Conservation (phyloP, 2,888 invertebrate genomes). For the Cryptosula pallasiana region DNA sequence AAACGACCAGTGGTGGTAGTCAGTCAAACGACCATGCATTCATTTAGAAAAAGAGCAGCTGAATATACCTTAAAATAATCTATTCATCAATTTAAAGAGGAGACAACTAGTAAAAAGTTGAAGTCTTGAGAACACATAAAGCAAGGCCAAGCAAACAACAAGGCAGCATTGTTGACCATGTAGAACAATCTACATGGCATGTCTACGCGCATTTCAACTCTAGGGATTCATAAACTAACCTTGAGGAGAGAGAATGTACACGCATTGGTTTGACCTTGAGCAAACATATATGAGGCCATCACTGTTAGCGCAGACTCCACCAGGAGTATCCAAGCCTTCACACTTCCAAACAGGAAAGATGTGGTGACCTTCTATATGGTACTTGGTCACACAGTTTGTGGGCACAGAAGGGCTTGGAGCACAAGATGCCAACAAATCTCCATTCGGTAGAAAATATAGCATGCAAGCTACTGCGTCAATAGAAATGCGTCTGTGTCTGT, state of each 20-base stretch:
- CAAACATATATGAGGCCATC: neutral
- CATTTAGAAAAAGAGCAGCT: too few relatives aligned
- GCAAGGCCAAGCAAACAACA: too few relatives aligned
- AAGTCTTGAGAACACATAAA: too few relatives aligned
- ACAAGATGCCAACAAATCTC: neutral
- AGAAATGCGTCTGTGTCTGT: neutral
- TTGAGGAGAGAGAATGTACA: neutral
- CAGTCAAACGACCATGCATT: too few relatives aligned
- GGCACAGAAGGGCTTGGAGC: neutral
- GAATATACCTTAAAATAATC: too few relatives aligned
- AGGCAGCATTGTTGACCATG: too few relatives aligned
- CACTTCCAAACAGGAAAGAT: neutral
- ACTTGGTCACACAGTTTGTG: neutral
- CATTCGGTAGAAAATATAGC: neutral
- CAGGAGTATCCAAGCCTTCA: neutral
- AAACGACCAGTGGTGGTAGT: too few relatives aligned
- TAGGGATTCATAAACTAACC: neutral
- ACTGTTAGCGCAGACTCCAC: neutral
- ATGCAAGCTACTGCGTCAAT: neutral
- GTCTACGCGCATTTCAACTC: too few relatives aligned
- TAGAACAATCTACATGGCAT: too few relatives aligned
- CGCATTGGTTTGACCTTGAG: neutral
- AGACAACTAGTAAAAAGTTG: too few relatives aligned
- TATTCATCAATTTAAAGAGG: too few relatives aligned
- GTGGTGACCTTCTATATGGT: neutral